A percentile compares a stretch with the other conserved stretches of the same genome.
These are phyloP conservation scores for Microctonus aethiopoides DNA, from an alignment of 2,888 invertebrate species.

Conservation along the genomic window DNA sequence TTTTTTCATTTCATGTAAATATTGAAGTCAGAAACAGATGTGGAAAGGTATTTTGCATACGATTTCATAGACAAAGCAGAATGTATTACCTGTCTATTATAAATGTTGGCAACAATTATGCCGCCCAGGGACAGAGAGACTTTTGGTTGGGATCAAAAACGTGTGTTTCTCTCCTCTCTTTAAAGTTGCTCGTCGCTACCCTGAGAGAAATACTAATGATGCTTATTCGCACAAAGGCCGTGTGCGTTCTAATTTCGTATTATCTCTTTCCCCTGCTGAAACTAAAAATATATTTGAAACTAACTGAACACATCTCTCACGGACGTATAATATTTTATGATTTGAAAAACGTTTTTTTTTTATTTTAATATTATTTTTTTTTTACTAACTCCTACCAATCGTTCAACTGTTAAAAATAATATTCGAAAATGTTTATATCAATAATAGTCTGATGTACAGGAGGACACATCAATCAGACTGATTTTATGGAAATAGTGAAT, in stretches of 20 bases:
- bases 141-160: conserved; percentile 18
- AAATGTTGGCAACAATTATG: conserved; percentile 42
- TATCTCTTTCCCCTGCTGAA: conserved; percentile 36
- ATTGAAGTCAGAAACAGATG: too few relatives aligned
- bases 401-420: neutral
- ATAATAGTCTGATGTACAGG: neutral
- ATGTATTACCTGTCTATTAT: conserved; percentile 40
- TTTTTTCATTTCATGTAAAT: too few relatives aligned
- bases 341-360: neutral
- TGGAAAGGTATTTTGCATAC: neutral
- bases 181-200: conserved; percentile 16
- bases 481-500: neutral
- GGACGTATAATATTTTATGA: conserved; percentile 10
- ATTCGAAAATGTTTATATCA: neutral
- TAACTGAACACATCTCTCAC: conserved; percentile 1
- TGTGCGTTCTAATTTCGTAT: conserved; percentile 43
- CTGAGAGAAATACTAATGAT: conserved; percentile 38
- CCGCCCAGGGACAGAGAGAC: conserved; percentile 41
- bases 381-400: neutral
- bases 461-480: neutral
- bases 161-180: neutral
- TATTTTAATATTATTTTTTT: neutral
- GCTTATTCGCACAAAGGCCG: conserved; percentile 43
- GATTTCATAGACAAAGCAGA: conserved; percentile 12
- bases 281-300: conserved; percentile 36